Conservation (phyloP, 1,140 invertebrate species). For the Ruditapes philippinarum region DNA sequence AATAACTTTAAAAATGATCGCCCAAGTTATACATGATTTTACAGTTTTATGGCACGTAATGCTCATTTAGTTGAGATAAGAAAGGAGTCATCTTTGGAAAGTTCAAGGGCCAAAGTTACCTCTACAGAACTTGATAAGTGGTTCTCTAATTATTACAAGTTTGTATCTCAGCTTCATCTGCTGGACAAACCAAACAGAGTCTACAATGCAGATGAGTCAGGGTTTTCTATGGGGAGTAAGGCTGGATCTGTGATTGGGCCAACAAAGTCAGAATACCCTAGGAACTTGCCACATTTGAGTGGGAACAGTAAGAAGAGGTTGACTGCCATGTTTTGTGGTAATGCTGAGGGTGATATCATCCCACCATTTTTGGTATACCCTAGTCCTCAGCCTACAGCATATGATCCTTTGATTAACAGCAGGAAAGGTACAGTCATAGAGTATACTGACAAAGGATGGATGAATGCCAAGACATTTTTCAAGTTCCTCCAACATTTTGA, state of each 20-base stretch:
- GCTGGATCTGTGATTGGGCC: conserved; percentile 62
- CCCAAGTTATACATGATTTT: conserved; percentile 38
- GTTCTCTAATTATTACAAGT: conserved; percentile 35
- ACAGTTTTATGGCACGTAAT: conserved; percentile 38
- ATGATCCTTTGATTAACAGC: conserved; percentile 57
- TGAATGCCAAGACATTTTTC: conserved; percentile 55
- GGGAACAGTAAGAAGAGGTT: conserved; percentile 35
- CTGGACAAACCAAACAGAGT: conserved; percentile 61
- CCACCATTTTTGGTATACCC: conserved; percentile 64
- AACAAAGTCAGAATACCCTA: conserved; percentile 11
- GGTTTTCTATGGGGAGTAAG: conserved; percentile 63
- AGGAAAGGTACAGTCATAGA: conserved; percentile 42
- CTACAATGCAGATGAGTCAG: conserved; percentile 70
- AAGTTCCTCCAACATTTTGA: conserved; percentile 66
- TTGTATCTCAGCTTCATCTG: conserved; percentile 46
- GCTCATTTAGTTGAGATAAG: conserved; percentile 35
- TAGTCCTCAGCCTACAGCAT: conserved; percentile 60
- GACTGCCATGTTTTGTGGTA: conserved; percentile 40
- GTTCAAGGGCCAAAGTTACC: conserved; percentile 44
- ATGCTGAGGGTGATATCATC: conserved; percentile 52
- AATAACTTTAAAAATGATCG: conserved; percentile 25
- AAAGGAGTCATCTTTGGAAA: conserved; percentile 35
- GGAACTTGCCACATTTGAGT: conserved; percentile 5
- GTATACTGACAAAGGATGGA: conserved; percentile 69
- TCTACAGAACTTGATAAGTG: conserved; percentile 13